These are phyloP conservation scores for Linnaemya tessellans DNA, from an alignment of 2,888 invertebrate species.

Conservation along the genomic window DNA sequence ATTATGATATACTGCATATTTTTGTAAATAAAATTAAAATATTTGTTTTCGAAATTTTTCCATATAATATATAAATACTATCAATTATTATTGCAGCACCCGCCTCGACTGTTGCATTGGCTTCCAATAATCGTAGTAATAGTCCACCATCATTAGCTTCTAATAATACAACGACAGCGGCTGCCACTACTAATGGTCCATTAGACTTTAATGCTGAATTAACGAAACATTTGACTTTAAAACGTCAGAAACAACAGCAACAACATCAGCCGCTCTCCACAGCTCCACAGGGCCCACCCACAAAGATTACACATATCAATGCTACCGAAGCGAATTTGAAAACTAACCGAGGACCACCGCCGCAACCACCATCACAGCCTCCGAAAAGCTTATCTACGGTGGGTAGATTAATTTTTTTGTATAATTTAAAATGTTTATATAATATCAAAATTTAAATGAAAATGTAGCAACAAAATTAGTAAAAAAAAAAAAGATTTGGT, in stretches of 20 bases:
- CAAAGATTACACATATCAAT: constrained; percentile 79
- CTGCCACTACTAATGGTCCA: constrained; percentile 79
- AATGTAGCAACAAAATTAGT: not conserved
- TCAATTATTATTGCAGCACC: constrained; percentile 36
- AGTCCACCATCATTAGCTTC: constrained; percentile 73
- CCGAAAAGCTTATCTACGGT: constrained; percentile 87
- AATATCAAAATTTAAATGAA: not conserved
- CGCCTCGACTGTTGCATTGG: constrained; percentile 64
- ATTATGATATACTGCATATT: too few species aligned
- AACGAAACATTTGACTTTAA: constrained; percentile 82
- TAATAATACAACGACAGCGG: constrained; percentile 66
- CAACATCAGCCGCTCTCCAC: constrained; percentile 73
- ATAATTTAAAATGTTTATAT: not conserved
- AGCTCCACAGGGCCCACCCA: not conserved
- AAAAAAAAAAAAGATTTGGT: too few species aligned
- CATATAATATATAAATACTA: not conserved
- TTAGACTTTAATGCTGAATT: constrained; percentile 83
- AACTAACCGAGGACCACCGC: constrained; percentile 89
- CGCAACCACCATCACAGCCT: constrained; percentile 88
- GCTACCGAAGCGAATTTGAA: constrained; percentile 83
- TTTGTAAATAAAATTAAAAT: too few species aligned
- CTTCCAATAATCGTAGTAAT: constrained; percentile 74
- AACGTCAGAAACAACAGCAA: constrained; percentile 81
- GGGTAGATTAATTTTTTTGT: constrained; percentile 72
- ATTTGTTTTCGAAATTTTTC: too few species aligned